Percentiles rank a stretch among this genome's conserved stretches.
Conservation (phyloP, 2,113 vertebrate genomes). For the Pomatostomus ruficeps region DNA sequence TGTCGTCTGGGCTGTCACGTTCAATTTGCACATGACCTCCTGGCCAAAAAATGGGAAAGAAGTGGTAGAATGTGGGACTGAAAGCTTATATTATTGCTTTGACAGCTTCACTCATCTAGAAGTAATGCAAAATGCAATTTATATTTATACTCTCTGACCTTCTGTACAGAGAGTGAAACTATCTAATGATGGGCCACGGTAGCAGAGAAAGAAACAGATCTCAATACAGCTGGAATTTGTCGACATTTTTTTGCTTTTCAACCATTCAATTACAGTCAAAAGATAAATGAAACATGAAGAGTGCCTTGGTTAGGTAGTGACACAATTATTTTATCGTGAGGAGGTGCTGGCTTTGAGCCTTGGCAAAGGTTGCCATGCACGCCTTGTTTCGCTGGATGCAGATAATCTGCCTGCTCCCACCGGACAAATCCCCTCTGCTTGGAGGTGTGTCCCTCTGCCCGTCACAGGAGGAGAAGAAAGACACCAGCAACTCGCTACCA, state of each 20-base stretch:
- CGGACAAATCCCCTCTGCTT: slow-evolving; percentile 66
- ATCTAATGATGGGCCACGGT: slow-evolving; percentile 79
- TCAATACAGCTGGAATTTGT: slow-evolving; percentile 79
- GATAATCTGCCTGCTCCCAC: slow-evolving; percentile 66
- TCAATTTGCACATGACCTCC: slow-evolving; percentile 96
- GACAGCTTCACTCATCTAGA: slow-evolving; percentile 99
- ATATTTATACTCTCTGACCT: slow-evolving; percentile 96
- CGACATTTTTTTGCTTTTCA: slow-evolving; percentile 75
- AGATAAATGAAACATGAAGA: slow-evolving; percentile 76
- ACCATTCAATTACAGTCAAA: slow-evolving; percentile 79
- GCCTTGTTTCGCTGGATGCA: slow-evolving; percentile 69
- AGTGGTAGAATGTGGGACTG: slow-evolving; percentile 93
- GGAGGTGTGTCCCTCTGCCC: slow-evolving; percentile 66
- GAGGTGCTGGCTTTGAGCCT: slow-evolving; percentile 71
- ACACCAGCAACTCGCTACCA: slow-evolving; percentile 44
- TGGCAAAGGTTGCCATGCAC: slow-evolving; percentile 65
- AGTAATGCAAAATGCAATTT: slow-evolving; percentile 99
- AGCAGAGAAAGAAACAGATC: slow-evolving; percentile 75
- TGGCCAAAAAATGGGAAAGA: slow-evolving; percentile 89
- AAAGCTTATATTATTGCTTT: slow-evolving; percentile 96
- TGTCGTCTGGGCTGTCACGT: slow-evolving; percentile 93
- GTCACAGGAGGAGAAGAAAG: slow-evolving; percentile 63
- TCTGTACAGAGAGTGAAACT: slow-evolving; percentile 79
- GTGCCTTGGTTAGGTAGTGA: slow-evolving; percentile 65
- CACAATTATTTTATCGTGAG: slow-evolving; percentile 75